Evolutionary conservation across 2,797 vertebrate species (phyloP).

Genomic region (Paratrypauchen microcephalus): DNA sequence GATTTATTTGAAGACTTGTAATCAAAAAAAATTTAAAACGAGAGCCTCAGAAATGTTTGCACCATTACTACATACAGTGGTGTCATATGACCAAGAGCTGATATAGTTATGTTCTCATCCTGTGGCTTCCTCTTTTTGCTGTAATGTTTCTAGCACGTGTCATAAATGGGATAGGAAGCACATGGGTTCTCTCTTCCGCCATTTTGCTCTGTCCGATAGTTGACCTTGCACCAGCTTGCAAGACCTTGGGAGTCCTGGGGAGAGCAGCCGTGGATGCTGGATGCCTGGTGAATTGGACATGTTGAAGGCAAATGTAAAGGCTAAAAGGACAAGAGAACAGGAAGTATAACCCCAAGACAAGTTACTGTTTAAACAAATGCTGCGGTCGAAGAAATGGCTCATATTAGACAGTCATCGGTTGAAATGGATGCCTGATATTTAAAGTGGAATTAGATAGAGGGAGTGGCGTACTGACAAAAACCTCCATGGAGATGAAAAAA

Average conservation of each 20-base stretch:
- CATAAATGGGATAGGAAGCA: slow-evolving; percentile 31
- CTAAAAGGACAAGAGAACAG: slow-evolving; percentile 7
- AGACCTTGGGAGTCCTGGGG: slow-evolving; percentile 63
- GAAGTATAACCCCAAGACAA: slow-evolving; percentile 11
- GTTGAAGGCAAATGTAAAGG: slow-evolving; percentile 22
- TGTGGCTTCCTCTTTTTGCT: slow-evolving; percentile 44
- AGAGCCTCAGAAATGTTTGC: slow-evolving; percentile 34
- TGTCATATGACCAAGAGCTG: slow-evolving; percentile 51
- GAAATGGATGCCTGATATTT: slow-evolving; percentile 38
- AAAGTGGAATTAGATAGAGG: slow-evolving; percentile 56
- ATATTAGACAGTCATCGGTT: slow-evolving; percentile 32
- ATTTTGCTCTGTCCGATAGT: slow-evolving; percentile 35
- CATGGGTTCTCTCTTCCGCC: slow-evolving; percentile 11
- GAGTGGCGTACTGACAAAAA: slow-evolving; percentile 53
- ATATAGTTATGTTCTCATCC: slow-evolving; percentile 24
- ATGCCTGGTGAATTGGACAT: slow-evolving; percentile 35
- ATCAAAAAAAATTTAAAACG: slow-evolving; percentile 39
- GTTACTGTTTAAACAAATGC: slow-evolving; percentile 24
- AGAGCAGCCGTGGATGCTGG: slow-evolving; percentile 55
- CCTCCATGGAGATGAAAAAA: slow-evolving; percentile 58
- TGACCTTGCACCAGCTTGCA: slow-evolving; percentile 71
- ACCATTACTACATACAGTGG: slow-evolving; percentile 28
- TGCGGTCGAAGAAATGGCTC: slow-evolving; percentile 18
- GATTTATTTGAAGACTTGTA: slow-evolving; percentile 46
- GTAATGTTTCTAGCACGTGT: slow-evolving; percentile 41